Evolutionary conservation across 2,888 invertebrate species (phyloP).

Genomic region (Eudasyphora cyanicolor): DNA sequence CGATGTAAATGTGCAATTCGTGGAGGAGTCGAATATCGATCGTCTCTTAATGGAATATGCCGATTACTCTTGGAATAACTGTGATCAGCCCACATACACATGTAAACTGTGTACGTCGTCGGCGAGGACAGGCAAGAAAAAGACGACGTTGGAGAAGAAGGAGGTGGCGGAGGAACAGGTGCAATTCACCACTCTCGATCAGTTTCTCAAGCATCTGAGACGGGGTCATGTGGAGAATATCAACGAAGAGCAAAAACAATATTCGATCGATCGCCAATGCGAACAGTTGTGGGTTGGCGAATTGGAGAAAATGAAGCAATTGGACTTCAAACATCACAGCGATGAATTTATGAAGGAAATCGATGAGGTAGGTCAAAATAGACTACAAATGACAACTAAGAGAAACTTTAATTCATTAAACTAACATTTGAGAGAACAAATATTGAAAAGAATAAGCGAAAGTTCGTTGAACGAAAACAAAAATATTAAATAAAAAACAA

Average conservation of each 20-base stretch:
- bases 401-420: too few relatives aligned
- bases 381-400: too few relatives aligned
- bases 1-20: neutral
- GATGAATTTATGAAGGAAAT: slow-evolving; percentile 41
- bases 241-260: slow-evolving; percentile 18
- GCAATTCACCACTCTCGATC: slow-evolving; percentile 15
- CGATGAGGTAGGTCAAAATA: slow-evolving; percentile 48
- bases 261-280: slow-evolving; percentile 3
- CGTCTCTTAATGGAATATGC: slow-evolving; percentile 32
- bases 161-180: too few relatives aligned
- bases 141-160: too few relatives aligned
- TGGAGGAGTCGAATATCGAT: slow-evolving; percentile 10
- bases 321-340: slow-evolving; percentile 32
- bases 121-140: too few relatives aligned
- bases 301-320: slow-evolving; percentile 39
- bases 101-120: slow-evolving; percentile 44
- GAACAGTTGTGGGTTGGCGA: slow-evolving; percentile 35
- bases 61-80: slow-evolving; percentile 20
- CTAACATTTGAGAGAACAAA: too few relatives aligned
- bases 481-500: too few relatives aligned
- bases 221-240: neutral
- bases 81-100: neutral
- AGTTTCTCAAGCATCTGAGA: neutral
- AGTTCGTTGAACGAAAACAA: too few relatives aligned
- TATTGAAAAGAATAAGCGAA: too few relatives aligned